Evolutionary conservation across 2,113 vertebrate genomes (phyloP), one percentile per base, ranked within the genome.

Genomic region (Psilopsiagon aurifrons): DNA sequence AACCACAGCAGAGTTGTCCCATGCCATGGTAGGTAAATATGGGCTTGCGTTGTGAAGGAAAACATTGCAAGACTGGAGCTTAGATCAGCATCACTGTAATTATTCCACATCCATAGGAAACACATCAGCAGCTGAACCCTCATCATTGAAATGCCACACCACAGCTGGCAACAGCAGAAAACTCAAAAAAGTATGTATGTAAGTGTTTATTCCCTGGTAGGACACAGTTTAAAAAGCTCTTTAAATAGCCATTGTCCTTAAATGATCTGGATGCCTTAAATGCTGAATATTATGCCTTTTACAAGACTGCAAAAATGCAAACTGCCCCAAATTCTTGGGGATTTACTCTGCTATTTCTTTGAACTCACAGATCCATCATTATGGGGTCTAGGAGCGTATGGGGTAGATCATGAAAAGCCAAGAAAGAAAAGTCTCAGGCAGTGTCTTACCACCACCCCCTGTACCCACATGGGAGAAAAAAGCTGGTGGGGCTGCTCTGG

Each of bases 121-220:
- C 37, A 82, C 11, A 17, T 18, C 49, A 79, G 57, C 84, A 89
- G 66, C 70, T 85, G 86, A 84, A 39, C 28, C 41, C 63, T 76
- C 68, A 22, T 67, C 66, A 68, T 51, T 81, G 59, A 93, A 94
- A 88, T 75, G 76, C 69, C 6, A 4, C 73, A 74, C 60, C 68
- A 67, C 68, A 94, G 88, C 80, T 63, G 86, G 71, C 71, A 90
- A 62, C 68, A 80, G 79, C 92, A 89, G 63, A 49, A 16, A 86
- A 68, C 73, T 83, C 41, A 37, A 57, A 82, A 69, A 24, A 29
- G 35, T 41, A 35, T 51, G 18, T 17, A 64, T 1, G 0, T 23
- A 44, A 60, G 54, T 27, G 59, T 86, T 63, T 71, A 41, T 54
- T 57, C 49, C 35, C 31, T 37, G 54, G 13, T 33, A 88, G 67